Conservation (phyloP, 2,797 vertebrate genomes). For the Fistularia commersonii region DNA sequence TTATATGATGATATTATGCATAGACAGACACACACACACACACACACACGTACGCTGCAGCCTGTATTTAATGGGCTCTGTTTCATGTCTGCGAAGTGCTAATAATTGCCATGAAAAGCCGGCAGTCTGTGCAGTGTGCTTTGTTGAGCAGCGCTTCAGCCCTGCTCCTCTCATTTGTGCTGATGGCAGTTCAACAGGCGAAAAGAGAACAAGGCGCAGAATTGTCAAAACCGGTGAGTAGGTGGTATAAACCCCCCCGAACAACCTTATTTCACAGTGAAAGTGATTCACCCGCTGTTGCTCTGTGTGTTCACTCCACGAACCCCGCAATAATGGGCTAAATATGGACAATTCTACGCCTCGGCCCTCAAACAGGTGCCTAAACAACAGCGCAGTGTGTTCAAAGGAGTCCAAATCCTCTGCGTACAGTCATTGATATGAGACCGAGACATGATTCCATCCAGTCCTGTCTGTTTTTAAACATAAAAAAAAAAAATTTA, state of each 20-base stretch:
- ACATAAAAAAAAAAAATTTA: background rate
- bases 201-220: conserved; percentile 11
- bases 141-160: background rate
- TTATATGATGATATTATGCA: no score
- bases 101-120: no score
- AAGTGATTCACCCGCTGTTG: conserved; percentile 41
- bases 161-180: background rate
- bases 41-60: background rate
- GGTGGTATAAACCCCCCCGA: conserved; percentile 40
- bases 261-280: conserved; percentile 40
- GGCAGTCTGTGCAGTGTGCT: background rate
- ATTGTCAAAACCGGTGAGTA: conserved; percentile 43
- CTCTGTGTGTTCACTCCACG: conserved; percentile 20
- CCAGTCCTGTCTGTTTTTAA: no score
- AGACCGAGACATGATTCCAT: no score
- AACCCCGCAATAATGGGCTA: conserved; percentile 25
- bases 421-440: no score
- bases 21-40: no score
- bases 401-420: no score
- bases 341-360: conserved; percentile 9
- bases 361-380: background rate
- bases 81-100: no score
- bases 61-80: background rate
- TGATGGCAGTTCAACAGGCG: conserved; percentile 19
- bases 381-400: no score